Conservation (phyloP, 2,888 invertebrate species). For the Ctenicera cuprea region DNA sequence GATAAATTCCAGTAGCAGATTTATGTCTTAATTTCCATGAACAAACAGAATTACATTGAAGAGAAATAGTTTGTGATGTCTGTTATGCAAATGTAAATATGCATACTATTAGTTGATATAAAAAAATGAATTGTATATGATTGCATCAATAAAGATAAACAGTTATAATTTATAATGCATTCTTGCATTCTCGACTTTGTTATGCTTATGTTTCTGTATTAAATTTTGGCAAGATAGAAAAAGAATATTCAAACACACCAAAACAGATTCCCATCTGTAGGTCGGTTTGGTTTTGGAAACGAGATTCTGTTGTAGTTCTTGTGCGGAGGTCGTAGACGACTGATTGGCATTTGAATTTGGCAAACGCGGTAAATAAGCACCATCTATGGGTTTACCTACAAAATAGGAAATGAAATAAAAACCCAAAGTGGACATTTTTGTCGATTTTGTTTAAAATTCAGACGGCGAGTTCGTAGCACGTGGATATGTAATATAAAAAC, state of each 20-base stretch:
- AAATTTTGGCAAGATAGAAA: not conserved
- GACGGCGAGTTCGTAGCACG: conserved; percentile 56
- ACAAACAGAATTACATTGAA: too few species aligned
- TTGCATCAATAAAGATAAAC: too few species aligned
- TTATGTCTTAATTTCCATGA: too few species aligned
- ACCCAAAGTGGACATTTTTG: conserved; percentile 58
- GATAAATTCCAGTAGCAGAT: too few species aligned
- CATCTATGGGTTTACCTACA: conserved; percentile 65
- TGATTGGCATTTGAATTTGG: conserved; percentile 68
- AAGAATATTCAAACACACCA: too few species aligned
- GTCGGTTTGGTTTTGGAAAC: conserved; percentile 13
- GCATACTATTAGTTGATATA: too few species aligned
- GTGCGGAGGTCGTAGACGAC: conserved; percentile 51
- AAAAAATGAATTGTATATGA: too few species aligned
- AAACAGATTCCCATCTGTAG: conserved; percentile 4
- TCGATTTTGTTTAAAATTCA: conserved; percentile 60
- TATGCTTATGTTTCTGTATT: not conserved
- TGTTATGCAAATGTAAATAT: too few species aligned
- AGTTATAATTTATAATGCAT: too few species aligned
- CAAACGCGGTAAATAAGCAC: conserved; percentile 65
- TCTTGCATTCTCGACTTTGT: too few species aligned
- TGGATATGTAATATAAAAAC: conserved; percentile 61
- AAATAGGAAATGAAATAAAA: conserved; percentile 62
- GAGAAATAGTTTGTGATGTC: too few species aligned
- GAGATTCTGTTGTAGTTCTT: conserved; percentile 31